Evolutionary conservation across 2,888 invertebrate genomes (phyloP), one percentile per base, ranked within the genome.

Genomic region (Deilephila elpenor): DNA sequence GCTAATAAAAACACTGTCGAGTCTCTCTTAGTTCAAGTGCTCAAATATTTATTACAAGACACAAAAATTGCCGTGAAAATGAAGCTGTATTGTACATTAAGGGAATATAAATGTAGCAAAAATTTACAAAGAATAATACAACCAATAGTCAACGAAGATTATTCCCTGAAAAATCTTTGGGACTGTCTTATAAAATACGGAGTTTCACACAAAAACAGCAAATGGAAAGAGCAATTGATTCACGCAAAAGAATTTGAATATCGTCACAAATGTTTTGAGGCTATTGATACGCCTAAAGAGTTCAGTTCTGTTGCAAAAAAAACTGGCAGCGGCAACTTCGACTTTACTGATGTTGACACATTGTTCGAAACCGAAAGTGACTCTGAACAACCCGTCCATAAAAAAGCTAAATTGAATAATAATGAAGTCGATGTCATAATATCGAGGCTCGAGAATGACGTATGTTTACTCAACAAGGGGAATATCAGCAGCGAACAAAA

Each of bases 331-430:
- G 81, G 81, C 71, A 89, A 91, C 79, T 92, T 93, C 73, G 92
- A 93, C 76, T 83, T 93, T 19, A 87, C 84, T 4, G 89, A 92
- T 76, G 83, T 91, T 17, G 90, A 93, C 60, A 82, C 85, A 20
- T 76, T 91, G 60, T 89, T 90, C 77, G 87, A 85, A 60, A 78
- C 78, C 29, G 88, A 86, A 60, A 84, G 79, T 73, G 88, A 86
- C n/a, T 74, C 78, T 0, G 90, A 92, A 71, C 92, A 91, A 71
- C 92, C 93, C 1, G 83, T 80, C 0, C 83, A 84, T 75, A 94
- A 94, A 79, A 91, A 88, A 81, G 77, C 81, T 0, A 93, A 92
- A 84, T 74, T 89, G 1, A 84, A 88, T 70, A 72, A 71, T 0
- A 82, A 78, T 74, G 86, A 87, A 73, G 77, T 80, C 1, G 88